These are phyloP conservation scores for Tonatia bakeri DNA, from an alignment of 2,113 vertebrate genomes.

Conservation along the genomic window DNA sequence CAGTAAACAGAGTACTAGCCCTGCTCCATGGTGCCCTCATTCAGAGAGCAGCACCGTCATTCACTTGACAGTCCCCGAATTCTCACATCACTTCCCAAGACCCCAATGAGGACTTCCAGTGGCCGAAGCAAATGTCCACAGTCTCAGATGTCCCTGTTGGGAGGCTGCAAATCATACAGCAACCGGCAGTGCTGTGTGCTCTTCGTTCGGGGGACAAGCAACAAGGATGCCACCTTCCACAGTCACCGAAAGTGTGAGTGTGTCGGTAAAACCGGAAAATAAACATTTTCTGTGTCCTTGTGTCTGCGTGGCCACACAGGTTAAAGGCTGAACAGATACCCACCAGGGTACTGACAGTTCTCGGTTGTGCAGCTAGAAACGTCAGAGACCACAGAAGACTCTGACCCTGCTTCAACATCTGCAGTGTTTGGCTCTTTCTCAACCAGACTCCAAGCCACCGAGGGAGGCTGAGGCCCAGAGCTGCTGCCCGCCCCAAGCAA, in stretches of 20 bases:
- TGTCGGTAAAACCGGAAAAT: neutral
- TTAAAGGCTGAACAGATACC: neutral
- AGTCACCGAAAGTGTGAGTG: neutral
- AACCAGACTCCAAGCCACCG: neutral
- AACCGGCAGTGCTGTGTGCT: neutral
- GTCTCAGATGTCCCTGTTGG: neutral
- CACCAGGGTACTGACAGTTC: neutral
- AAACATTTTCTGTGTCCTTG: neutral
- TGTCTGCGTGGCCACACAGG: neutral
- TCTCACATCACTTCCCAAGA: neutral
- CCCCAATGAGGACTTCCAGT: neutral
- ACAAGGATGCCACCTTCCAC: neutral
- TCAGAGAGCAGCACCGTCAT: neutral
- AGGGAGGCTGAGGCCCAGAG: neutral
- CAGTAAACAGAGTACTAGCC: neutral
- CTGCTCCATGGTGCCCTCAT: neutral
- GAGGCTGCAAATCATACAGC: neutral
- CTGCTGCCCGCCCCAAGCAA: neutral
- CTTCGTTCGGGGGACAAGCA: neutral
- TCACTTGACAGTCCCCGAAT: neutral
- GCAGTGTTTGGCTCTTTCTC: neutral
- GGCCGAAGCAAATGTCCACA: neutral
- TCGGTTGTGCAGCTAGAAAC: neutral
- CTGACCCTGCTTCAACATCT: neutral
- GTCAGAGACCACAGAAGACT: neutral